Percentiles rank a stretch among this genome's conserved stretches.
phyloP scores from a whole-genome alignment of 2,888 invertebrate species.

The Tricholauxania praeusta region DNA sequence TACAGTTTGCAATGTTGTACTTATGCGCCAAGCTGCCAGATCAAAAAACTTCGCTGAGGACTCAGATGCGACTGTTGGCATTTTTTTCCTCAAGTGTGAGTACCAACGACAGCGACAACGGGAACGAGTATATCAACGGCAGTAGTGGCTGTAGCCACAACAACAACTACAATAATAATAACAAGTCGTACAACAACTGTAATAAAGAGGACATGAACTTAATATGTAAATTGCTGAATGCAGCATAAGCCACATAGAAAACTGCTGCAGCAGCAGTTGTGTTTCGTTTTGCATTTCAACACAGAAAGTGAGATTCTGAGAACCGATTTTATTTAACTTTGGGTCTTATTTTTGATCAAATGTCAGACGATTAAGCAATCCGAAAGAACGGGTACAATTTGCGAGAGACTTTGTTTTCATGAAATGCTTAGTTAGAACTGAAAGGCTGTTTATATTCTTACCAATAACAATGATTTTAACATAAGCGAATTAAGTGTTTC shows the following conservation, averaged over 20 bases:
- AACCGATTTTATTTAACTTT: no score
- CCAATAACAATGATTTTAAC: no score
- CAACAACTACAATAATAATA: slow-evolving; percentile 16
- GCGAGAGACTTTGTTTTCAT: no score
- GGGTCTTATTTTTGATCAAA: no score
- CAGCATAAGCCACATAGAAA: slow-evolving; percentile 7
- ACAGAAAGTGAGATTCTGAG: background rate
- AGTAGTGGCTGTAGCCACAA: background rate
- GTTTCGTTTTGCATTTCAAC: background rate
- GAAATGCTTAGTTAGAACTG: no score
- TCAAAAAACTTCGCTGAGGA: slow-evolving; percentile 21
- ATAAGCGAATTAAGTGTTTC: no score
- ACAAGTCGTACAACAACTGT: slow-evolving; percentile 24
- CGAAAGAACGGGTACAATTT: no score
- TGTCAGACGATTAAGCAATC: no score
- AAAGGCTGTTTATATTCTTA: no score
- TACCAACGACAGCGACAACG: background rate
- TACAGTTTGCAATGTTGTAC: background rate
- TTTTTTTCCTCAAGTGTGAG: slow-evolving; percentile 29
- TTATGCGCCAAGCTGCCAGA: slow-evolving; percentile 14
- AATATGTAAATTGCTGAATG: slow-evolving; percentile 31
- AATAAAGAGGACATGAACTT: slow-evolving; percentile 30
- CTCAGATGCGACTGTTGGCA: slow-evolving; percentile 20
- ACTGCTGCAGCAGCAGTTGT: background rate
- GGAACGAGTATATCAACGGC: background rate